Conservation (phyloP, 2,797 vertebrate genomes). For the Sorex maritimensis region DNA sequence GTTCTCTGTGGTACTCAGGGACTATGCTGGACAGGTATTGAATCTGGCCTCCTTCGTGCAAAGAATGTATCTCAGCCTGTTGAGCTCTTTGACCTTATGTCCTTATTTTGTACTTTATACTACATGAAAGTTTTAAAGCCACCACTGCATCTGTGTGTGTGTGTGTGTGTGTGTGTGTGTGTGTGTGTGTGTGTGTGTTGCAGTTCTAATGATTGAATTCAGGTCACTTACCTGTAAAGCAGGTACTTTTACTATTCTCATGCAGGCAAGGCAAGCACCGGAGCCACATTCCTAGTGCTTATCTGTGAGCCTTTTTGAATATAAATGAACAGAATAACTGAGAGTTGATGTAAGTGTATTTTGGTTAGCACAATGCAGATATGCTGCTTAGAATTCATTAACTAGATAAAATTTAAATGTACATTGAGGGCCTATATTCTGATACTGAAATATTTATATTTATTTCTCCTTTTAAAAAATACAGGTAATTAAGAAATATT, state of each 20-base stretch:
- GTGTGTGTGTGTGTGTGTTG: too few relatives aligned
- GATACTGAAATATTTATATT: slow-evolving; percentile 12
- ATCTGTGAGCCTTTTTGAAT: slow-evolving; percentile 1
- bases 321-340: slow-evolving; percentile 36
- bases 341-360: slow-evolving; percentile 21
- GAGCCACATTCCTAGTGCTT: too few relatives aligned
- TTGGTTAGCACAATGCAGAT: slow-evolving; percentile 3
- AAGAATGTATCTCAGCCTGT: too few relatives aligned
- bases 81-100: neutral
- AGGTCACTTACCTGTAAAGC: too few relatives aligned
- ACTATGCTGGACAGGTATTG: too few relatives aligned
- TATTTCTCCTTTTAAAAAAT: slow-evolving; percentile 25
- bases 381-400: neutral
- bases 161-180: too few relatives aligned
- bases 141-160: too few relatives aligned
- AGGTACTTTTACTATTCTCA: too few relatives aligned
- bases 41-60: too few relatives aligned
- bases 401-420: slow-evolving; percentile 47
- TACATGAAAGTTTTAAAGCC: neutral
- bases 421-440: neutral
- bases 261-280: too few relatives aligned
- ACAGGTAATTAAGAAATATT: slow-evolving; percentile 16
- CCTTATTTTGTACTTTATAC: slow-evolving; percentile 34
- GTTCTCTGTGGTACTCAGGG: too few relatives aligned
- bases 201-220: neutral